Evolutionary conservation across 2,888 invertebrate species (phyloP).

Genomic region (Nysson spinosus): DNA sequence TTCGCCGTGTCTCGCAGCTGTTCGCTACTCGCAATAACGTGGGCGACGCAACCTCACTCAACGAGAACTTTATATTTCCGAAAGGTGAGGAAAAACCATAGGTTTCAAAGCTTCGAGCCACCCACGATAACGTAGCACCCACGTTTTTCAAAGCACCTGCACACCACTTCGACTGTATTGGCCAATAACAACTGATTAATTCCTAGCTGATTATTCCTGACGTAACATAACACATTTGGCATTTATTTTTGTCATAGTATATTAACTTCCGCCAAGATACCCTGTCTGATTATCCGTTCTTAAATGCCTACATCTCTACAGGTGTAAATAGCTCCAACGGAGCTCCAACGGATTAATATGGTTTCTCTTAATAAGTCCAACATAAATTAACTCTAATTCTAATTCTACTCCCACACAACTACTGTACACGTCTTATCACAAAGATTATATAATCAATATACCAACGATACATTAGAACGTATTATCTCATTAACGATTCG

Average conservation of each 20-base stretch:
- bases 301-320: neutral
- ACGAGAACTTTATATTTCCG: constrained; percentile 61
- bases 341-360: no score
- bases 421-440: no score
- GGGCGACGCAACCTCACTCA: constrained; percentile 54
- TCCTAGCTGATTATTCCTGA: constrained; percentile 31
- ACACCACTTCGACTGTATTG: constrained; percentile 25
- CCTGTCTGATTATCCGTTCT: neutral
- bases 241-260: constrained; percentile 20
- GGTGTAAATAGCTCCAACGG: no score
- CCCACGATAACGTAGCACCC: constrained; percentile 55
- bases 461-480: no score
- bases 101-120: constrained; percentile 50
- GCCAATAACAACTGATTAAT: constrained; percentile 51
- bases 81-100: constrained; percentile 61
- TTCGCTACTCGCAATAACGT: constrained; percentile 39
- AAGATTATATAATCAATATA: no score
- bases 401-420: no score
- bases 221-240: constrained; percentile 29
- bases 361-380: no score
- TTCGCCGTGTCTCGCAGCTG: constrained; percentile 52
- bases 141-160: constrained; percentile 59
- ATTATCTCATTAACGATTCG: no score
- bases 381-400: no score
- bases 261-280: neutral